Evolutionary conservation across 2,797 vertebrate genomes (phyloP).

Genomic region (Pangasius larnaudii): DNA sequence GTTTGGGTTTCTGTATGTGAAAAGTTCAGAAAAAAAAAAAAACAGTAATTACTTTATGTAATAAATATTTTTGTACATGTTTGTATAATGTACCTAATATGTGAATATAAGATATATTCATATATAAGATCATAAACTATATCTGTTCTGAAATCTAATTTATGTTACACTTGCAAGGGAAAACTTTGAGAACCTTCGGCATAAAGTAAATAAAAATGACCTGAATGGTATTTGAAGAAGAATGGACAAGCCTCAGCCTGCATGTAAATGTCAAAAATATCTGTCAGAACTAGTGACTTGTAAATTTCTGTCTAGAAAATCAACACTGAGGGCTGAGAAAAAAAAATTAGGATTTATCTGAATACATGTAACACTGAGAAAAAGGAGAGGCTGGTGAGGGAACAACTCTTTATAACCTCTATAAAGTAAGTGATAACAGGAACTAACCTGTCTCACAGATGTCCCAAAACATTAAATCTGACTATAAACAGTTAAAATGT

Average conservation of each 20-base stretch:
- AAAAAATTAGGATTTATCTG: not conserved
- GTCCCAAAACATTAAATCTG: not conserved
- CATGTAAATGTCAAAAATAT: not conserved
- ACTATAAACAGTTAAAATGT: not conserved
- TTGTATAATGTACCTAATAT: not conserved
- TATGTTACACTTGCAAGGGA: not conserved
- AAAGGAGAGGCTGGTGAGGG: not conserved
- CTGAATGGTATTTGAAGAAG: not conserved
- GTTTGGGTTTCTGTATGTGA: not conserved
- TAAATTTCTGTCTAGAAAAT: not conserved
- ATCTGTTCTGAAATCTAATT: not conserved
- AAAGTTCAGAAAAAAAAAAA: not conserved
- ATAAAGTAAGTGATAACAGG: not conserved
- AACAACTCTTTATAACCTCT: not conserved
- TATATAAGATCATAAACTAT: not conserved
- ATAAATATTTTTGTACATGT: not conserved
- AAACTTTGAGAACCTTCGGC: not conserved
- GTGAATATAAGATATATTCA: not conserved
- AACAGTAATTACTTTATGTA: not conserved
- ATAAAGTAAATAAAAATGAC: not conserved
- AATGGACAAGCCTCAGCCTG: not conserved
- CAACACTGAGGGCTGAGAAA: not conserved
- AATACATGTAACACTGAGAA: not conserved
- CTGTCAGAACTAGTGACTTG: not conserved
- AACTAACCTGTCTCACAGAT: not conserved